A percentile compares a stretch with the other conserved stretches of the same genome.
phyloP scores from a whole-genome alignment of 2,797 vertebrate species.

The Siniperca obscura region DNA sequence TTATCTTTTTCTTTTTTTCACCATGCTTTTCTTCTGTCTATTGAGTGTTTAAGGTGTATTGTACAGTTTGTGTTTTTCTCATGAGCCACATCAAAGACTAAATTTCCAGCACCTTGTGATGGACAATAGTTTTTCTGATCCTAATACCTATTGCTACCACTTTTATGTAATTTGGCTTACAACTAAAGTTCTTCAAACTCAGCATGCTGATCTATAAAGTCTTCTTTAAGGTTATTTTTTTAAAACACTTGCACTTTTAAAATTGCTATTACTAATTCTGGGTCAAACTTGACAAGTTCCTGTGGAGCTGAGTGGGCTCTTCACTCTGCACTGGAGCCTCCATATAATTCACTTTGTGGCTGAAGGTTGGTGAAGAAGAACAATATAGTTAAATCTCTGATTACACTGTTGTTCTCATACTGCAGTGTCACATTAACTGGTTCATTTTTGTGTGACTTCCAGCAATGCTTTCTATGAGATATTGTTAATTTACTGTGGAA shows the following conservation, averaged over 20 bases:
- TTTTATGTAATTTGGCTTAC: constrained; percentile 2
- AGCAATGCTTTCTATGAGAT: constrained; percentile 7
- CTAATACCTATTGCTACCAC: not conserved
- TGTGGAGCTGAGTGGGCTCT: constrained; percentile 48
- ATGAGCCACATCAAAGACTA: not conserved
- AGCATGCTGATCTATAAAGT: constrained; percentile 37
- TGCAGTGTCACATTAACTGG: constrained; percentile 3
- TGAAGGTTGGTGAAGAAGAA: constrained; percentile 31
- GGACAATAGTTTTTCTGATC: not conserved
- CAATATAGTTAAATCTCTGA: constrained; percentile 37
- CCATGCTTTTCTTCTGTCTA: not conserved
- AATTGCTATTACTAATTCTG: constrained; percentile 73
- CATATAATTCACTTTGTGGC: constrained; percentile 26
- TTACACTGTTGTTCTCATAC: constrained; percentile 38
- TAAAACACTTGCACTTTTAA: constrained; percentile 46
- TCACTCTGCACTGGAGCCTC: constrained; percentile 7
- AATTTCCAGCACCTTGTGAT: constrained; percentile 5
- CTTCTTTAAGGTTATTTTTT: constrained; percentile 27
- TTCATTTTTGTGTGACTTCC: constrained; percentile 1
- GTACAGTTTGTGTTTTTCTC: not conserved
- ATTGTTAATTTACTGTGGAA: not conserved
- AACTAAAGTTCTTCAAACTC: not conserved
- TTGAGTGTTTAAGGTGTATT: constrained; percentile 4
- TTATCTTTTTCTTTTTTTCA: constrained; percentile 1
- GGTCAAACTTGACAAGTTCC: constrained; percentile 70